These are phyloP conservation scores for Macrosteles quadrilineatus DNA, from an alignment of 1,140 invertebrate genomes.

Conservation along the genomic window DNA sequence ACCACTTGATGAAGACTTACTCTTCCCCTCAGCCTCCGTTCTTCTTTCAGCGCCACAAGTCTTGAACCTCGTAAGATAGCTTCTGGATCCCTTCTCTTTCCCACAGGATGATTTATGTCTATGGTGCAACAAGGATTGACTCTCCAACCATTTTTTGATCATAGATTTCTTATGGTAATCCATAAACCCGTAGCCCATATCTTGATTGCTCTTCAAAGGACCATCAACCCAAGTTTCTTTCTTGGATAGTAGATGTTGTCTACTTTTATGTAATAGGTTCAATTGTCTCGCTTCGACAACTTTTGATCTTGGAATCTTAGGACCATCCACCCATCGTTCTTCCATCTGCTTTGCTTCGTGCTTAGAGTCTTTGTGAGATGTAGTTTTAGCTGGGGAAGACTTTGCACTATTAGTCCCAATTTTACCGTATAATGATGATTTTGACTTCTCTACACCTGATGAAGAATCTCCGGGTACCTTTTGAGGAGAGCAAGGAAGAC, in stretches of 20 bases:
- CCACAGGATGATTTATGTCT: conserved; percentile 23
- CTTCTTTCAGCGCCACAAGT: conserved; percentile 58
- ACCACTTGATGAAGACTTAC: background rate
- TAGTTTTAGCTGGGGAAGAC: conserved; percentile 6
- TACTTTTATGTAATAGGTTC: conserved; percentile 48
- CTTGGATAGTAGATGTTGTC: conserved; percentile 9
- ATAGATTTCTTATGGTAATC: conserved; percentile 88
- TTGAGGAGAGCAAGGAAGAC: conserved; percentile 5
- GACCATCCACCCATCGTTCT: conserved; percentile 96
- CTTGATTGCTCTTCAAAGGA: conserved; percentile 52
- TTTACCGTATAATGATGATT: background rate
- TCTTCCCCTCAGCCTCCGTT: conserved; percentile 32
- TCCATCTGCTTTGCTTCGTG: conserved; percentile 52
- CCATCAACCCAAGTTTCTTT: conserved; percentile 94
- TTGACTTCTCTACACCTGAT: background rate
- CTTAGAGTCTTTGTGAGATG: background rate
- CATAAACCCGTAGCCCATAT: conserved; percentile 77
- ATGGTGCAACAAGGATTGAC: conserved; percentile 77
- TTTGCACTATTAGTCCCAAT: background rate
- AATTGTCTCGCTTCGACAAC: conserved; percentile 73
- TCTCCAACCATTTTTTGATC: conserved; percentile 93
- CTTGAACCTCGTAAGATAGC: conserved; percentile 55
- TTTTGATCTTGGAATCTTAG: conserved; percentile 79
- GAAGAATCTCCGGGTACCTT: background rate
- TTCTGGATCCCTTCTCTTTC: conserved; percentile 27